A percentile compares a stretch with the other conserved stretches of the same genome.
Conservation (phyloP, 2,888 invertebrate species). For the Eristalinus aeneus region DNA sequence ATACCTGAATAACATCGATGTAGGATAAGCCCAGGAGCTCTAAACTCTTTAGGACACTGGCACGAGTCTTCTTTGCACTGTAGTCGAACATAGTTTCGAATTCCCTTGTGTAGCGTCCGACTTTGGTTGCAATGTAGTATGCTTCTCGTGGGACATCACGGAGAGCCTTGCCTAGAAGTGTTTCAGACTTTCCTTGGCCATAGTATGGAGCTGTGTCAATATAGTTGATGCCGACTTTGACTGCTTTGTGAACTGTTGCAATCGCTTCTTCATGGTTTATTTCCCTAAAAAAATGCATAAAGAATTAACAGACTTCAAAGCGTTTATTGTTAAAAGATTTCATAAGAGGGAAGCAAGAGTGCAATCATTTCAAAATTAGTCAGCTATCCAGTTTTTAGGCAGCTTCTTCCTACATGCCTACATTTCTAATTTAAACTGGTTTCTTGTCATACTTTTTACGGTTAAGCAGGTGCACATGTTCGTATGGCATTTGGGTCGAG, state of each 20-base stretch:
- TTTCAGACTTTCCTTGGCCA: constrained; percentile 93
- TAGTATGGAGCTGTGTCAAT: constrained; percentile 97
- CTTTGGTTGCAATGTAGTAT: constrained; percentile 95
- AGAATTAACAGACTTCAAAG: too few relatives aligned
- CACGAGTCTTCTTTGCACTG: constrained; percentile 86
- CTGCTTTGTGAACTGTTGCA: constrained; percentile 85
- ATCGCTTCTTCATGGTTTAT: constrained; percentile 86
- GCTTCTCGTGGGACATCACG: constrained; percentile 89
- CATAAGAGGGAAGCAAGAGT: too few relatives aligned
- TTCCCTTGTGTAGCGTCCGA: constrained; percentile 90
- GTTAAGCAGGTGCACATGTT: too few relatives aligned
- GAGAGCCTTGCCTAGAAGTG: constrained; percentile 90
- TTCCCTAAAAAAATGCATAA: constrained; percentile 80
- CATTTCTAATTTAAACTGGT: too few relatives aligned
- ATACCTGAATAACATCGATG: constrained; percentile 93
- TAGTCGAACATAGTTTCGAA: constrained; percentile 92
- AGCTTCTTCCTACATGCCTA: too few relatives aligned
- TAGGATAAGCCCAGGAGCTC: constrained; percentile 88
- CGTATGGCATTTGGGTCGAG: too few relatives aligned
- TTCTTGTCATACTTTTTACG: too few relatives aligned
- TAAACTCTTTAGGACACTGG: constrained; percentile 89
- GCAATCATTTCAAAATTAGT: too few relatives aligned
- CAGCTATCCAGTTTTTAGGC: too few relatives aligned
- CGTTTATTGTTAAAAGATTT: too few relatives aligned
- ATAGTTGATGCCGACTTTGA: constrained; percentile 92